Conservation (phyloP, 2,888 invertebrate genomes). For the Eupithecia abbreviata region DNA sequence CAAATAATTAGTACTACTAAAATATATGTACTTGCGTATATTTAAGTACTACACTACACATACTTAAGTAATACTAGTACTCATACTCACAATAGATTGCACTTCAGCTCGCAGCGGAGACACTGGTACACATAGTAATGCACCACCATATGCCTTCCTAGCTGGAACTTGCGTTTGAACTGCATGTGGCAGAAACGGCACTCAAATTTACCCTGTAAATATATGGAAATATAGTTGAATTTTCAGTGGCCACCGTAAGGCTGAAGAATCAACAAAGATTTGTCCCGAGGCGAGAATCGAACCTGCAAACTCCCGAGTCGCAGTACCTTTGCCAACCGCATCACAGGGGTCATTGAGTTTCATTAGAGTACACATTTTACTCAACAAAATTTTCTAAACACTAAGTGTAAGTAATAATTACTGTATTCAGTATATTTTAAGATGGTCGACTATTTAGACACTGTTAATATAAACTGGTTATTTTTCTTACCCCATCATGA, state of each 20-base stretch:
- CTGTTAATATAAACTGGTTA: background rate
- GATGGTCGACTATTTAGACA: background rate
- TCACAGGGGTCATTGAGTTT: no score
- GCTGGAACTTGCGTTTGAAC: slow-evolving; percentile 62
- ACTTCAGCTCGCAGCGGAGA: slow-evolving; percentile 63
- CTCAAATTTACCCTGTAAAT: slow-evolving; percentile 58
- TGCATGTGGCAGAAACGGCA: slow-evolving; percentile 72
- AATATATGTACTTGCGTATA: no score
- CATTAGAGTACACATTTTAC: background rate
- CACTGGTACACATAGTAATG: slow-evolving; percentile 71
- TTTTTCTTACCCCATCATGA: slow-evolving; percentile 65
- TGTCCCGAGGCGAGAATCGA: no score
- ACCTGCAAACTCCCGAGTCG: no score
- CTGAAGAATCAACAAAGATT: no score
- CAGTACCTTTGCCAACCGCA: no score
- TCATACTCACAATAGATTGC: slow-evolving; percentile 70
- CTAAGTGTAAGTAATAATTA: no score
- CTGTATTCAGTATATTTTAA: background rate
- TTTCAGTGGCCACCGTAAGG: background rate
- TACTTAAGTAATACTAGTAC: slow-evolving; percentile 41
- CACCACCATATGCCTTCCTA: slow-evolving; percentile 64
- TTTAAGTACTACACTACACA: no score
- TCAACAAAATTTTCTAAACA: background rate
- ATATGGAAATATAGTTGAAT: background rate
- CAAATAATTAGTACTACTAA: no score